phyloP scores from a whole-genome alignment of 2,113 vertebrate species.

The Phrynocephalus versicolor region DNA sequence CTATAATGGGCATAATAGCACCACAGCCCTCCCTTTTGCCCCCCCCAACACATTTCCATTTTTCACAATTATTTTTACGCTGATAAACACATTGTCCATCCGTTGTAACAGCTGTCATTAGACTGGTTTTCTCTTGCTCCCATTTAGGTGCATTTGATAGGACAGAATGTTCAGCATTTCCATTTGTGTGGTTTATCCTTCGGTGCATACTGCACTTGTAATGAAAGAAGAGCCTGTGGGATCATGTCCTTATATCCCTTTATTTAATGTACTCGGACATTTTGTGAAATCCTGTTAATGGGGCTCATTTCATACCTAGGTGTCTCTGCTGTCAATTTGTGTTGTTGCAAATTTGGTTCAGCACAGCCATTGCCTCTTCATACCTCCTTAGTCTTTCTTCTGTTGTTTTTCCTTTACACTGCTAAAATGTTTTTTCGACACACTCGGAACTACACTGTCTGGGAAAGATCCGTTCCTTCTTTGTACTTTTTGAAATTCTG shows the following conservation, averaged over 20 bases:
- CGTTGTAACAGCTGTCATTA: constrained; percentile 71
- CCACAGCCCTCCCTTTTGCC: constrained; percentile 68
- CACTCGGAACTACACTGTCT: constrained; percentile 15
- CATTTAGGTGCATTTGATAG: constrained; percentile 70
- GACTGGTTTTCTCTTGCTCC: constrained; percentile 50
- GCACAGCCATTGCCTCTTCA: not conserved
- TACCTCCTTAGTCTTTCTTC: constrained; percentile 1
- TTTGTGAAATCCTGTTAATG: not conserved
- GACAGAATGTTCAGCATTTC: constrained; percentile 67
- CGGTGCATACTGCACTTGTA: constrained; percentile 26
- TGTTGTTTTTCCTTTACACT: constrained; percentile 14
- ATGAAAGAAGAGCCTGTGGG: constrained; percentile 21
- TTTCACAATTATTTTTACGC: constrained; percentile 70
- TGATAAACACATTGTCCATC: constrained; percentile 72
- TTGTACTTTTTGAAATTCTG: constrained; percentile 2
- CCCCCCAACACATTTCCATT: constrained; percentile 69
- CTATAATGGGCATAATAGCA: constrained; percentile 80
- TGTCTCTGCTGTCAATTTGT: constrained; percentile 1
- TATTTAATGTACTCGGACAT: not conserved
- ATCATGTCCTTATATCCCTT: not conserved
- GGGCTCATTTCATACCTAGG: not conserved
- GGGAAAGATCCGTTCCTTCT: constrained; percentile 13
- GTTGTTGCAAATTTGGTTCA: not conserved
- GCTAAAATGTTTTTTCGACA: constrained; percentile 3
- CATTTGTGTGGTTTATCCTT: constrained; percentile 56